Evolutionary conservation across 2,888 invertebrate genomes (phyloP).

Genomic region (Herminia tarsipennalis): DNA sequence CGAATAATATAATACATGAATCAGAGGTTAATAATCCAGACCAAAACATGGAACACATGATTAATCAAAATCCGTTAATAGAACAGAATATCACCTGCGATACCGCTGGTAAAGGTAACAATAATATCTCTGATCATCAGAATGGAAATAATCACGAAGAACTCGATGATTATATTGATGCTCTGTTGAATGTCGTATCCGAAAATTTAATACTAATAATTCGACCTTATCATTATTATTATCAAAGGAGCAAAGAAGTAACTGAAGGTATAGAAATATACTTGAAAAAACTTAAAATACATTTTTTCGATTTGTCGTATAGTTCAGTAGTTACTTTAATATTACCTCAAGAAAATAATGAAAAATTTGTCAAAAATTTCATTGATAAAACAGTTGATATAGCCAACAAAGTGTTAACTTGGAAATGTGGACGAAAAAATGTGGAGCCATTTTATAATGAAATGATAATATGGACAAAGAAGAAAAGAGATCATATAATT

Average conservation of each 20-base stretch:
- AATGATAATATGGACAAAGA: slow-evolving; percentile 51
- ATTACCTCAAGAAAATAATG: slow-evolving; percentile 50
- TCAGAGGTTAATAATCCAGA: not conserved
- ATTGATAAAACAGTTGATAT: slow-evolving; percentile 40
- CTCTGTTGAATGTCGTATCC: slow-evolving; percentile 33
- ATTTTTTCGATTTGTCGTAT: slow-evolving; percentile 53
- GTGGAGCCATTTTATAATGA: slow-evolving; percentile 42
- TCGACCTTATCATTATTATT: slow-evolving; percentile 23
- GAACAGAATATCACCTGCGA: not conserved
- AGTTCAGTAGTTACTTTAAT: slow-evolving; percentile 43
- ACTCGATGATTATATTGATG: slow-evolving; percentile 5
- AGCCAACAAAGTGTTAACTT: slow-evolving; percentile 12
- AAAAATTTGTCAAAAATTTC: slow-evolving; percentile 42
- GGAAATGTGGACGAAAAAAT: slow-evolving; percentile 21
- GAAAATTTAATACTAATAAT: slow-evolving; percentile 43
- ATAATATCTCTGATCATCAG: not conserved
- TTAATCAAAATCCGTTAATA: not conserved
- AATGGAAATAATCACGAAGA: not conserved
- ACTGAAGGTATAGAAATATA: not conserved
- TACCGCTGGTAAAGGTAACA: not conserved
- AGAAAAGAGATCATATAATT: slow-evolving; percentile 19
- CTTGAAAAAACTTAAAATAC: slow-evolving; percentile 24
- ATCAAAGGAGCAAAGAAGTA: not conserved
- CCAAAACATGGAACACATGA: not conserved
- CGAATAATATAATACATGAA: not conserved